Percentiles rank a stretch among this genome's conserved stretches.
phyloP scores from a whole-genome alignment of 2,797 vertebrate species.

The Hemitrygon akajei region DNA sequence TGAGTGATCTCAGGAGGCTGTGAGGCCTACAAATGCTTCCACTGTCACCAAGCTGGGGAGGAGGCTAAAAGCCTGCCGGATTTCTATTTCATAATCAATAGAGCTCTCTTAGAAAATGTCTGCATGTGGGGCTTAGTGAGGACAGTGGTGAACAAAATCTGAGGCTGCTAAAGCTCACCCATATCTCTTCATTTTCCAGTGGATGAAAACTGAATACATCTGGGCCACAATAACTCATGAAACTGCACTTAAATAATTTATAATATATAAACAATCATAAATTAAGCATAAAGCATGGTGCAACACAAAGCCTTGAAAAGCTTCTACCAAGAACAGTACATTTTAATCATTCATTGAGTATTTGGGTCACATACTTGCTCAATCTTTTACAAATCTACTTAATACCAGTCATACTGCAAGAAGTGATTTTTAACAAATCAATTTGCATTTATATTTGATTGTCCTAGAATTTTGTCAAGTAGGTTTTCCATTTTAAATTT shows the following conservation, averaged over 20 bases:
- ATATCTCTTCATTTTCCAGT: neutral
- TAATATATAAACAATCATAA: neutral
- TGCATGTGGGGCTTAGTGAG: neutral
- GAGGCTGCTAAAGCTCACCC: neutral
- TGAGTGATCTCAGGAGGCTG: neutral
- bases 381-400: neutral
- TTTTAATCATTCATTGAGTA: neutral
- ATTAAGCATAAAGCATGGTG: neutral
- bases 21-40: neutral
- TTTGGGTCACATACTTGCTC: neutral
- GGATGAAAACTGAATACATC: neutral
- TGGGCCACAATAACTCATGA: neutral
- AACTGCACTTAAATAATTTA: neutral
- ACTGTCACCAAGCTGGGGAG: neutral
- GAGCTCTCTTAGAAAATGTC: neutral
- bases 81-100: neutral
- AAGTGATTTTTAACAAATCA: no score
- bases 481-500: slow-evolving; percentile 6
- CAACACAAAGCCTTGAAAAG: neutral
- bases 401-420: neutral
- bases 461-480: neutral
- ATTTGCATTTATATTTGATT: neutral
- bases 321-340: neutral
- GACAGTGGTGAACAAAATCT: neutral
- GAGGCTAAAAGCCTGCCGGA: neutral